Evolutionary conservation across 2,113 vertebrate genomes (phyloP).

Genomic region (Rafetus swinhoei): DNA sequence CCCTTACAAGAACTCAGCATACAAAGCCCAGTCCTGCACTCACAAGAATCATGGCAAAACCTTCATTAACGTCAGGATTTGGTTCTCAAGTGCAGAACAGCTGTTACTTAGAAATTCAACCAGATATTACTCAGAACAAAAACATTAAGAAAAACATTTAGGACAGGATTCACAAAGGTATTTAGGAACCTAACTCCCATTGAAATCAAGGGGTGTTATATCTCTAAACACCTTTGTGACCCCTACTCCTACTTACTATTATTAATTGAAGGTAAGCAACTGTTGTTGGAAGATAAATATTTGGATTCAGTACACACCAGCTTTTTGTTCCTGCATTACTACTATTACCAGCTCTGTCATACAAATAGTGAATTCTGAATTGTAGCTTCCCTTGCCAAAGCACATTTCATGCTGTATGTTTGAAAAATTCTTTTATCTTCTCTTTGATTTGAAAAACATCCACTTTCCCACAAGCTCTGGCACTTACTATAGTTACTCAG

Average conservation of each 20-base stretch:
- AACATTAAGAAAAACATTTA: neutral
- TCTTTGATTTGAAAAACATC: slow-evolving; percentile 29
- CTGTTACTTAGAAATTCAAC: neutral
- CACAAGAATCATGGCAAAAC: neutral
- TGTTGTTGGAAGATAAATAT: neutral
- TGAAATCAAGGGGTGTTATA: neutral
- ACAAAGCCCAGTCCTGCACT: neutral
- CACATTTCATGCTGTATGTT: slow-evolving; percentile 21
- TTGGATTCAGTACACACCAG: neutral
- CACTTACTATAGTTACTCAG: slow-evolving; percentile 31
- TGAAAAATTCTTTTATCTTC: slow-evolving; percentile 53
- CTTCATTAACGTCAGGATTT: neutral
- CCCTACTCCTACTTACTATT: neutral
- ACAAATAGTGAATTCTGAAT: neutral
- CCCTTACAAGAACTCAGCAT: neutral
- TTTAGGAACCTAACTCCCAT: neutral
- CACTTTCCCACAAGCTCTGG: neutral
- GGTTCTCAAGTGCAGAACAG: neutral
- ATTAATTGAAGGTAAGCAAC: neutral
- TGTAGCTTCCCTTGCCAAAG: neutral
- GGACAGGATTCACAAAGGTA: neutral
- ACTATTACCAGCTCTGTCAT: neutral
- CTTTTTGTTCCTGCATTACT: neutral
- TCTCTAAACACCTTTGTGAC: neutral
- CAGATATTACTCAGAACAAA: neutral